phyloP scores from a whole-genome alignment of 2,113 vertebrate genomes.

The Pycnonotus jocosus region DNA sequence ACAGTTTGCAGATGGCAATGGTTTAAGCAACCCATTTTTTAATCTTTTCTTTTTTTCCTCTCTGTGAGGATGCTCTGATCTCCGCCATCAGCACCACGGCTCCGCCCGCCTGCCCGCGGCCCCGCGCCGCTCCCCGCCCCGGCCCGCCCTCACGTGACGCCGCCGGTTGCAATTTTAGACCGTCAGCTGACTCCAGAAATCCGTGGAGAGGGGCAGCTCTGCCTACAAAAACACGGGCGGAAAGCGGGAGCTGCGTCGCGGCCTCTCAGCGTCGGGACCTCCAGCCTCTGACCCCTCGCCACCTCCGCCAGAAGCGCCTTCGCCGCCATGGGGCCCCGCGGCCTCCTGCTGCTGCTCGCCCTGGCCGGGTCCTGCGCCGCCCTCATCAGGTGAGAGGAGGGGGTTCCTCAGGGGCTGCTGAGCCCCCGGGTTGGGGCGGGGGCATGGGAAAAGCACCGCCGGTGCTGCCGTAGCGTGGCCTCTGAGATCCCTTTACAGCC shows the following conservation, averaged over 20 bases:
- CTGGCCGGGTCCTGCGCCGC: background rate
- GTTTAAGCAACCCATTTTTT: too few species aligned
- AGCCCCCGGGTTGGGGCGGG: too few species aligned
- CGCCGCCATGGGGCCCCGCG: constrained; percentile 9
- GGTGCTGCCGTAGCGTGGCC: background rate
- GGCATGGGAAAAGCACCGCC: rapidly evolving
- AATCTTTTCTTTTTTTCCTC: background rate
- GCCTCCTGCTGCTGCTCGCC: background rate
- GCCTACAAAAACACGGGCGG: background rate
- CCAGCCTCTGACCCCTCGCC: background rate
- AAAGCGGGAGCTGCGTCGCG: background rate
- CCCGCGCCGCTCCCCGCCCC: background rate
- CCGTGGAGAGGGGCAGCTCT: background rate
- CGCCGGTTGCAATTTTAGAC: background rate
- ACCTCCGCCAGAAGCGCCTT: background rate
- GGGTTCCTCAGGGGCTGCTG: background rate
- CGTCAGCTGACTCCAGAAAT: constrained; percentile 38
- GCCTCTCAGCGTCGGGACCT: background rate
- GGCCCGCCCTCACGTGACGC: constrained; percentile 17
- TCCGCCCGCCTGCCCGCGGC: background rate
- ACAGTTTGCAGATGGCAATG: background rate
- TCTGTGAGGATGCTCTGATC: rapidly evolving
- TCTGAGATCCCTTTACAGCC: background rate
- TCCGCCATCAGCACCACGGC: rapidly evolving
- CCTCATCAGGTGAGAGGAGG: constrained; percentile 47